Percentiles rank a stretch among this genome's conserved stretches.
phyloP scores from a whole-genome alignment of 2,888 invertebrate genomes.

The Petrolisthes cinctipes region DNA sequence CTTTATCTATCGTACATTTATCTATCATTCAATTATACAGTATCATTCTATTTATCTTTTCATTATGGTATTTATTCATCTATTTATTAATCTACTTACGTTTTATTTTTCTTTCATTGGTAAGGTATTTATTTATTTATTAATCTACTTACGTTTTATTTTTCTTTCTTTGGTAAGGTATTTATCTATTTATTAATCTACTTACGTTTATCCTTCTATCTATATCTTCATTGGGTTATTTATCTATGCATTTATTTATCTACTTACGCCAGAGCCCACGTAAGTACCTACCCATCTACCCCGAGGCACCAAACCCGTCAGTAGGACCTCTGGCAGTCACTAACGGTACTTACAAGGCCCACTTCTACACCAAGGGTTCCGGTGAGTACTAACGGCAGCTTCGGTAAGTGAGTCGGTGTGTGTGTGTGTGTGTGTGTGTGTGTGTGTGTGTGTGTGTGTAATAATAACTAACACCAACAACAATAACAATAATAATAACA shows the following conservation, averaged over 20 bases:
- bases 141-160: no score
- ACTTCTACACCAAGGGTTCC: constrained; percentile 64
- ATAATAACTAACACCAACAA: neutral
- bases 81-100: no score
- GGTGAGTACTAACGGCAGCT: neutral
- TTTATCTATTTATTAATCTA: neutral
- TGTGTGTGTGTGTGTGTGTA: neutral
- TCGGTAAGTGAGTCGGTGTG: neutral
- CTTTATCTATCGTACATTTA: no score
- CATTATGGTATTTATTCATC: no score
- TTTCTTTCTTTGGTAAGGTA: no score
- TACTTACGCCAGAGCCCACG: constrained; percentile 44
- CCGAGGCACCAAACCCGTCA: constrained; percentile 29
- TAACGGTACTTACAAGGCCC: constrained; percentile 62
- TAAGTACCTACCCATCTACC: constrained; percentile 52
- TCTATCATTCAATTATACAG: no score
- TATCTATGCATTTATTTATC: constrained; percentile 6
- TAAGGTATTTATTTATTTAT: no score
- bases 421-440: neutral
- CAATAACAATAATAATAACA: no score
- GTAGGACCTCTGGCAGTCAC: constrained; percentile 61
- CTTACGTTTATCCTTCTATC: neutral
- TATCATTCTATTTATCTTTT: no score
- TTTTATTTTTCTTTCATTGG: no score
- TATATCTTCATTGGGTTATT: neutral